Conservation (phyloP, 2,888 invertebrate genomes). For the Elmis aenea region DNA sequence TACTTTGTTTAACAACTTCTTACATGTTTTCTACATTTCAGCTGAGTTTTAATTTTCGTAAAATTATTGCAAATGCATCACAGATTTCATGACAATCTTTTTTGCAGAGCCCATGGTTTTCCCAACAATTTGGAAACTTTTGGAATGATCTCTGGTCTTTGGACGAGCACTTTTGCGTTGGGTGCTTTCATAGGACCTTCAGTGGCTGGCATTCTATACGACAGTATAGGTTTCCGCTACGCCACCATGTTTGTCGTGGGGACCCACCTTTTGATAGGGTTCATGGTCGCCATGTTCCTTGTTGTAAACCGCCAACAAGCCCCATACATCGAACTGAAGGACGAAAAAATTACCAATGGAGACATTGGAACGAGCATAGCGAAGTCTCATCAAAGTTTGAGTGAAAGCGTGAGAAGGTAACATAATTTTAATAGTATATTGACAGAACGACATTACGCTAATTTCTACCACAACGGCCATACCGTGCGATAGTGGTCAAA, state of each 20-base stretch:
- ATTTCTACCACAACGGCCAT: no score
- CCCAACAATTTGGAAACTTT: conserved; percentile 84
- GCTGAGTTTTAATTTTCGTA: no score
- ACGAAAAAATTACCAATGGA: conserved; percentile 51
- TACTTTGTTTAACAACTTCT: no score
- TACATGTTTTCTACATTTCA: no score
- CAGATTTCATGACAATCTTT: no score
- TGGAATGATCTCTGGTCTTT: conserved; percentile 83
- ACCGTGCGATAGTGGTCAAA: no score
- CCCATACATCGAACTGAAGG: conserved; percentile 44
- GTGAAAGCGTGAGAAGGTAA: conserved; percentile 41
- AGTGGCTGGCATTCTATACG: conserved; percentile 67
- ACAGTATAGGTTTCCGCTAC: conserved; percentile 65
- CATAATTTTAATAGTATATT: no score
- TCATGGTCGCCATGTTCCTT: conserved; percentile 46
- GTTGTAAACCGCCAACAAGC: conserved; percentile 34
- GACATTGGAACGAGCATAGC: conserved; percentile 47
- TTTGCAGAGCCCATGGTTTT: conserved; percentile 63
- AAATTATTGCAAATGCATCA: no score
- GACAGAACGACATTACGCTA: not conserved
- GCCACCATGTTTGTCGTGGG: conserved; percentile 67
- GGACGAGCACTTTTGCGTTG: conserved; percentile 85
- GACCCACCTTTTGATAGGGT: conserved; percentile 60
- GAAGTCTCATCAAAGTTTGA: conserved; percentile 34
- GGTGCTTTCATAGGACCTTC: conserved; percentile 84